Conservation (phyloP, 2,888 invertebrate species). For the Drosophila anceps region DNA sequence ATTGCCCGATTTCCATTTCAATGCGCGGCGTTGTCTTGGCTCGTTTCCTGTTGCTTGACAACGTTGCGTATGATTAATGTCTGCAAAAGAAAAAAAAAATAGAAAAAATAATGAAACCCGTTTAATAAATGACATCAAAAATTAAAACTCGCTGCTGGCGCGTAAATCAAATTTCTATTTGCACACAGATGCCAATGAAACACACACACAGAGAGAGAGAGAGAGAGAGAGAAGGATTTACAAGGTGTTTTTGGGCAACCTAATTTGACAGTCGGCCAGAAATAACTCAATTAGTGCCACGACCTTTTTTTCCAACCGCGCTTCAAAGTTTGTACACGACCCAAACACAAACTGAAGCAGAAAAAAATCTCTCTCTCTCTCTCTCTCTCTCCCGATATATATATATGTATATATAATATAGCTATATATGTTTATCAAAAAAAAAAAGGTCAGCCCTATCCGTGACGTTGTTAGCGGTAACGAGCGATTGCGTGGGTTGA, state of each 20-base stretch:
- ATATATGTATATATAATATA: background rate
- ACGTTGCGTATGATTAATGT: constrained; percentile 75
- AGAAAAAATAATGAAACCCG: constrained; percentile 17
- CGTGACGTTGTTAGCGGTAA: constrained; percentile 70
- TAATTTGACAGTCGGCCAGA: constrained; percentile 74
- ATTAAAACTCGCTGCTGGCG: constrained; percentile 66
- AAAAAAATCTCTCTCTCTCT: background rate
- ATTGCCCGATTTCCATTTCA: constrained; percentile 30
- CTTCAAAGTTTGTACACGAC: constrained; percentile 6
- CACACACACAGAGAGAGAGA: background rate
- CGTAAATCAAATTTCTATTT: constrained; percentile 69
- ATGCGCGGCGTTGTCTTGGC: constrained; percentile 45
- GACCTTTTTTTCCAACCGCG: constrained; percentile 38
- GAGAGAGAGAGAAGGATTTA: background rate
- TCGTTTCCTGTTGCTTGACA: constrained; percentile 65
- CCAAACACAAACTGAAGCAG: constrained; percentile 8
- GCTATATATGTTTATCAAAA: background rate
- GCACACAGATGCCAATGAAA: constrained; percentile 9
- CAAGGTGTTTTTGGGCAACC: constrained; percentile 47
- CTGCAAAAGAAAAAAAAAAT: constrained; percentile 23
- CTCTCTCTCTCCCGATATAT: background rate
- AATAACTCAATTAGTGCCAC: constrained; percentile 73
- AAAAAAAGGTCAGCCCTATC: constrained; percentile 51
- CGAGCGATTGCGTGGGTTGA: constrained; percentile 30
- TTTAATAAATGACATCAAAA: constrained; percentile 77